Percentiles rank a stretch among this genome's conserved stretches.
Conservation (phyloP, 2,888 invertebrate genomes). For the Pseudoips prasinana region DNA sequence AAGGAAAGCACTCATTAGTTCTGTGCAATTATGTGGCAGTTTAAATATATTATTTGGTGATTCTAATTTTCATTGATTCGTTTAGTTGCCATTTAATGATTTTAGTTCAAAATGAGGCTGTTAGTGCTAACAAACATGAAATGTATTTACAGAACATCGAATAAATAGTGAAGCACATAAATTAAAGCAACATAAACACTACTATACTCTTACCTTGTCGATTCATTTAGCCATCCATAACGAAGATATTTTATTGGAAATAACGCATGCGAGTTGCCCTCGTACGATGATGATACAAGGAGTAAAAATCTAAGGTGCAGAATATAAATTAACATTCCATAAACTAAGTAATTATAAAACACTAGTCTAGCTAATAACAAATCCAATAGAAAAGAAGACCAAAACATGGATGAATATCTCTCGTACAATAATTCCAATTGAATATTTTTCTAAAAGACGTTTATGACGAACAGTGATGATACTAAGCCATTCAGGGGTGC, state of each 20-base stretch:
- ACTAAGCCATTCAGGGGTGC: slow-evolving; percentile 81
- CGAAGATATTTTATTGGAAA: slow-evolving; percentile 28
- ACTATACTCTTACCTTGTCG: slow-evolving; percentile 48
- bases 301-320: slow-evolving; percentile 73
- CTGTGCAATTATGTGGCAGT: too few species aligned
- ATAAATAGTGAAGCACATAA: slow-evolving; percentile 35
- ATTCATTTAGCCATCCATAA: slow-evolving; percentile 40
- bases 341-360: slow-evolving; percentile 53
- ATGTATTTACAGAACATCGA: slow-evolving; percentile 29
- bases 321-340: slow-evolving; percentile 71
- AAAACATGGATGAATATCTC: slow-evolving; percentile 64
- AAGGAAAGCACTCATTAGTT: too few species aligned
- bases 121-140: slow-evolving; percentile 15
- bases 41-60: too few species aligned
- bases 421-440: slow-evolving; percentile 63
- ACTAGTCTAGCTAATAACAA: slow-evolving; percentile 66
- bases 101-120: slow-evolving; percentile 22
- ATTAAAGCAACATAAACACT: slow-evolving; percentile 38
- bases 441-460: slow-evolving; percentile 57
- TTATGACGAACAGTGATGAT: slow-evolving; percentile 70
- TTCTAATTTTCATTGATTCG: too few species aligned
- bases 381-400: slow-evolving; percentile 66
- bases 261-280: slow-evolving; percentile 58
- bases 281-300: slow-evolving; percentile 64
- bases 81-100: too few species aligned